Percentiles rank a stretch among this genome's conserved stretches.
Conservation (phyloP, 2,888 invertebrate genomes). For the Drosophila lacicola region DNA sequence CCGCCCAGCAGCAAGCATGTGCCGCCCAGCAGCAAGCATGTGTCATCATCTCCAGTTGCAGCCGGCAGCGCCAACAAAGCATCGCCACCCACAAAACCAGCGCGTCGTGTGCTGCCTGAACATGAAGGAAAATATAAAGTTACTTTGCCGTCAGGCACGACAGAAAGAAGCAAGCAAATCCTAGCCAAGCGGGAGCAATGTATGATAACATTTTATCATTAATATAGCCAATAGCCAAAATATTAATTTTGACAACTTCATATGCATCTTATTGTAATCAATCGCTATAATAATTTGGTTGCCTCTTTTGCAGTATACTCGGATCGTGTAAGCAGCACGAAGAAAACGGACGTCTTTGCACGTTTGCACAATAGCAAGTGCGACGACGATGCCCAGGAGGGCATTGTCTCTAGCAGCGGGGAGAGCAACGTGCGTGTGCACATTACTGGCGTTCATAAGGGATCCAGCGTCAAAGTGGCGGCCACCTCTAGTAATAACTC, state of each 20-base stretch:
- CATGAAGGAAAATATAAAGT: slow-evolving; percentile 87
- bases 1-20: slow-evolving; percentile 43
- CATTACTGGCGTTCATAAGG: slow-evolving; percentile 61
- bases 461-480: slow-evolving; percentile 3
- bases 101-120: slow-evolving; percentile 85
- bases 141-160: slow-evolving; percentile 86
- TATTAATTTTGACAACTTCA: not conserved
- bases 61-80: slow-evolving; percentile 27
- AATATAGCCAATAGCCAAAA: not conserved
- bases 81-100: slow-evolving; percentile 75
- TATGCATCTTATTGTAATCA: not conserved
- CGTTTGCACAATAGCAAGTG: slow-evolving; percentile 69
- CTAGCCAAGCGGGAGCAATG: slow-evolving; percentile 83
- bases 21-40: slow-evolving; percentile 39
- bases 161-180: slow-evolving; percentile 86
- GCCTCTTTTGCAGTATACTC: slow-evolving; percentile 75
- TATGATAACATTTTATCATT: slow-evolving; percentile 54
- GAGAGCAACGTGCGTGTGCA: slow-evolving; percentile 70
- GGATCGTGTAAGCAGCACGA: slow-evolving; percentile 75
- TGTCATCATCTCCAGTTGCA: not conserved
- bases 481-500: slow-evolving; percentile 69
- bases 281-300: too few relatives aligned
- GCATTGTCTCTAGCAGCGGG: slow-evolving; percentile 66
- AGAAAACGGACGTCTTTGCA: slow-evolving; percentile 79
- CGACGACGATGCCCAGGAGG: slow-evolving; percentile 67